Conservation (phyloP, 92 coral and sea anemone species). For the Palythoa caribaeorum region DNA sequence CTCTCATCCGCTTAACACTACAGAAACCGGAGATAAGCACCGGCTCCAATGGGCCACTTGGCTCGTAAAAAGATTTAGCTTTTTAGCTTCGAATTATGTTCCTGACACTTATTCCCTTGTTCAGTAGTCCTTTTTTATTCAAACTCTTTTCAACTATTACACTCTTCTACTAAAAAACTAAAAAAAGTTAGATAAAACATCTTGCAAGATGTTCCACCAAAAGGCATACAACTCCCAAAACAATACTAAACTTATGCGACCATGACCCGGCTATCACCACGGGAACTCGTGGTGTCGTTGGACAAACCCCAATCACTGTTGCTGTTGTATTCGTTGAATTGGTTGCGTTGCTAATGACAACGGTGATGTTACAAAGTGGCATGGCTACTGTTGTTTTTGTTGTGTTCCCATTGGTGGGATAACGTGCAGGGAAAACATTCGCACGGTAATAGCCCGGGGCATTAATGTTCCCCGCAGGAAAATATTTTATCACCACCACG, state of each 20-base stretch:
- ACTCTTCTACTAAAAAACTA: too few species aligned
- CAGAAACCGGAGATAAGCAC: too few species aligned
- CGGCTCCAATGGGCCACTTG: too few species aligned
- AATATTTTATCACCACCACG: conserved; percentile 31
- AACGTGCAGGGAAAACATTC: conserved; percentile 31
- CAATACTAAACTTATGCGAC: not conserved
- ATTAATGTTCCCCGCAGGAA: conserved; percentile 29
- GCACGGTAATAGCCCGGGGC: conserved; percentile 27
- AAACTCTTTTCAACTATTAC: too few species aligned
- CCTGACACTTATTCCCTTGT: too few species aligned
- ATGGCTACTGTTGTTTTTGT: not conserved
- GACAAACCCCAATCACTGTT: conserved; percentile 31
- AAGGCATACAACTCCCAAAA: conserved; percentile 13
- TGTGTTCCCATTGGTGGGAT: not conserved
- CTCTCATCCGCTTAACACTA: too few species aligned
- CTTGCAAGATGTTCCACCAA: not conserved
- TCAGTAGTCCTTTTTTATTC: too few species aligned
- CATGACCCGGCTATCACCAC: conserved; percentile 35
- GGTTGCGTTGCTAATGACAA: conserved; percentile 27
- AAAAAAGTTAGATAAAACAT: not conserved
- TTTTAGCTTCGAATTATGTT: too few species aligned
- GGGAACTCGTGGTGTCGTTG: conserved; percentile 29
- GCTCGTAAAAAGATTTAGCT: too few species aligned
- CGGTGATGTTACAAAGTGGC: conserved; percentile 39
- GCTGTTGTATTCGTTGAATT: conserved; percentile 33